phyloP scores from a whole-genome alignment of 2,888 invertebrate genomes.

The Aleiodes testaceus region DNA sequence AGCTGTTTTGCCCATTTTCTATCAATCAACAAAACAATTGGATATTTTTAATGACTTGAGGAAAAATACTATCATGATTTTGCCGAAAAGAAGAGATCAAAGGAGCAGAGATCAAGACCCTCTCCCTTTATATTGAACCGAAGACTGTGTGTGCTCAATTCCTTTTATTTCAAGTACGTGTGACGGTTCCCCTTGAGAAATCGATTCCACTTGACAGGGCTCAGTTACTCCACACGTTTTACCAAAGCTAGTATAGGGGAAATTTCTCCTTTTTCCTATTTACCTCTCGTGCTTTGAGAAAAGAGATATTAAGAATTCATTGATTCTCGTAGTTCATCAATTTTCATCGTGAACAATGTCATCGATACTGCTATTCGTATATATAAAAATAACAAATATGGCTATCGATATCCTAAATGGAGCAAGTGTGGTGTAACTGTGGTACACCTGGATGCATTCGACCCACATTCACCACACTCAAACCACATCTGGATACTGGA shows the following conservation, averaged over 20 bases:
- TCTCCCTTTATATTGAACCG: too few relatives aligned
- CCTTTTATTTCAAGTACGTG: constrained; percentile 16
- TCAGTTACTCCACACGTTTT: constrained; percentile 25
- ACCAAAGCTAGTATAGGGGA: not conserved
- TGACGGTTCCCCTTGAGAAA: constrained; percentile 20
- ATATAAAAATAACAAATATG: constrained; percentile 2
- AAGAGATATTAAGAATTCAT: constrained; percentile 2
- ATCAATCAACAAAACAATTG: too few relatives aligned
- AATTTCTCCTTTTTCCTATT: not conserved
- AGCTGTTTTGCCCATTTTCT: too few relatives aligned
- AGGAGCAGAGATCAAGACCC: too few relatives aligned
- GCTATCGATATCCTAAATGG: constrained; percentile 10
- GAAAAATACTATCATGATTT: too few relatives aligned
- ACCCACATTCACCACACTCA: constrained; percentile 41
- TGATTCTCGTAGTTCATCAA: constrained; percentile 16
- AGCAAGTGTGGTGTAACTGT: constrained; percentile 22
- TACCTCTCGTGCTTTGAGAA: not conserved
- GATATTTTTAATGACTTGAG: too few relatives aligned
- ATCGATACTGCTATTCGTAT: not conserved
- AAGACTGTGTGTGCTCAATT: not conserved
- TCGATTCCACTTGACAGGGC: constrained; percentile 28
- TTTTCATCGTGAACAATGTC: constrained; percentile 5
- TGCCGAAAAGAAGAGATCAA: too few relatives aligned
- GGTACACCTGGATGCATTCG: constrained; percentile 35
- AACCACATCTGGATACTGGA: constrained; percentile 46